Conservation (phyloP, 2,113 vertebrate species). For the Scomber scombrus region DNA sequence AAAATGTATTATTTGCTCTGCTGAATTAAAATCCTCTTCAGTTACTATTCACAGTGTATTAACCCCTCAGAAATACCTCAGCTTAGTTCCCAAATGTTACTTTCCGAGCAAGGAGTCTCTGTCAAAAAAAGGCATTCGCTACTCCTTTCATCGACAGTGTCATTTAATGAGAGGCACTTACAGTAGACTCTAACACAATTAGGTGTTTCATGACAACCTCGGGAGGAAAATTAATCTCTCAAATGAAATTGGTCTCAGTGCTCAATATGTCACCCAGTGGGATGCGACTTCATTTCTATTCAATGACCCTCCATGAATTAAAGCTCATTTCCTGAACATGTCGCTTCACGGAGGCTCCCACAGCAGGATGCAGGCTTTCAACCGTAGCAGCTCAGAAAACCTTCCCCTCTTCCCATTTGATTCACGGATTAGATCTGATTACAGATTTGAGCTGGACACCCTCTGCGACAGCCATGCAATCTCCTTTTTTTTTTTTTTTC, state of each 20-base stretch:
- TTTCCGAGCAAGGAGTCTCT: slow-evolving; percentile 19
- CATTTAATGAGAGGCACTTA: slow-evolving; percentile 80
- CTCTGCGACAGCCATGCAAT: slow-evolving; percentile 61
- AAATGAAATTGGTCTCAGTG: slow-evolving; percentile 81
- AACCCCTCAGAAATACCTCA: slow-evolving; percentile 8
- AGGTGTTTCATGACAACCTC: slow-evolving; percentile 82
- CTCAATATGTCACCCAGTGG: slow-evolving; percentile 77
- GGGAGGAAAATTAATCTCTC: slow-evolving; percentile 85
- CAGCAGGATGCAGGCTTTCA: slow-evolving; percentile 77
- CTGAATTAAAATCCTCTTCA: slow-evolving; percentile 11
- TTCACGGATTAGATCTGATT: slow-evolving; percentile 82
- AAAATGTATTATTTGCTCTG: slow-evolving; percentile 10
- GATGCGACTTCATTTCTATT: slow-evolving; percentile 82
- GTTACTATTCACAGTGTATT: not conserved
- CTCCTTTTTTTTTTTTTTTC: slow-evolving; percentile 23
- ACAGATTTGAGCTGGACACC: slow-evolving; percentile 66
- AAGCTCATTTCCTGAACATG: slow-evolving; percentile 81
- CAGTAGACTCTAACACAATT: slow-evolving; percentile 80
- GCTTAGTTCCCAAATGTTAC: slow-evolving; percentile 18
- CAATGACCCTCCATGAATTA: slow-evolving; percentile 79
- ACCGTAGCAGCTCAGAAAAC: slow-evolving; percentile 62
- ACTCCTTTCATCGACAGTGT: slow-evolving; percentile 62
- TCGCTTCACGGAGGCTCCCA: slow-evolving; percentile 62
- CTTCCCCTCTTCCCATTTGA: slow-evolving; percentile 73
- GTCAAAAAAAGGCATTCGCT: slow-evolving; percentile 59